Base-by-base conservation (phyloP, 2,797 vertebrate genomes). In the Macroramphosus scolopax region DNA sequence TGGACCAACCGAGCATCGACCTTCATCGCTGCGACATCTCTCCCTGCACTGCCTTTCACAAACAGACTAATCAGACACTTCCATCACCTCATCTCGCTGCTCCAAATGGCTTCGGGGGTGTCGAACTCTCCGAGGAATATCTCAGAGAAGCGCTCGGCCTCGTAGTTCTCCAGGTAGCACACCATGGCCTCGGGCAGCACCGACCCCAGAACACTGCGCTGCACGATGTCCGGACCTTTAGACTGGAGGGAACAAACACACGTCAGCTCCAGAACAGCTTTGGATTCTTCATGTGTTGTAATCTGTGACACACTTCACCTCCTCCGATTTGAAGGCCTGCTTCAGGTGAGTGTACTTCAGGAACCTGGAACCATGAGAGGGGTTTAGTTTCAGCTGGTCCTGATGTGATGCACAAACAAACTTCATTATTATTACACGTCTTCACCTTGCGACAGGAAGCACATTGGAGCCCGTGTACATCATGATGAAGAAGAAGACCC, bases 381-480 rank as follows among this genome's bases (percentile, higher is more conserved):
- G 8, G 5, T 6, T 22, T 3, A 22, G 20, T 22, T 22, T 22
- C 9, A 25, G 18, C n/a, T n/a, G n/a, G n/a, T n/a, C n/a, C n/a
- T n/a, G n/a, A n/a, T n/a, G n/a, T n/a, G n/a, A n/a, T 13, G 12
- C 8, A 25, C 7, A n/a, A 6, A 11, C 26, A 10, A 3, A 9
- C 10, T 30, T 8, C 1, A 11, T 5, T 1, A 11, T 12, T 6
- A 13, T 17, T 31, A 15, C 1, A n/a, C 4, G 8, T 41, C 68
- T 86, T 90, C 74, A 98, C 96, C 96, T 94, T 49, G 96, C 96
- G 17, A 99, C 89, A 58, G 97, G 97, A 77, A 99, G 95, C 37
- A 99, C 95, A 4, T 99, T 98, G 81, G 96, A 99, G 70, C 97
- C 96, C 0, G 96, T 98, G 86, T 99, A 99, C 97, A 99, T 99